These are phyloP conservation scores for Torymus texanus DNA, from an alignment of 2,888 invertebrate species.

Conservation along the genomic window DNA sequence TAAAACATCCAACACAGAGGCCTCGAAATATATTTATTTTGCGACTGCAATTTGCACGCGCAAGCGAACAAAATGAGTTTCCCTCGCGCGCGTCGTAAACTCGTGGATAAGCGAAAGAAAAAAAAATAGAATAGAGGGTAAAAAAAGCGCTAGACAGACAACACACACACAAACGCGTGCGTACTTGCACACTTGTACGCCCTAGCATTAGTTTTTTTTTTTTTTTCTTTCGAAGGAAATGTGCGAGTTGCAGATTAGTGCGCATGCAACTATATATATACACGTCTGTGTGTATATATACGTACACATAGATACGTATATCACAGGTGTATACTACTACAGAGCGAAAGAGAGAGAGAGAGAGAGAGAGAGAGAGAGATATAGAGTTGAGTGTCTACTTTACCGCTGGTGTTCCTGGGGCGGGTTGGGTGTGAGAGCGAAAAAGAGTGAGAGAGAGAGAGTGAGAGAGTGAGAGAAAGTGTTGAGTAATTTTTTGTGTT, in stretches of 20 bases:
- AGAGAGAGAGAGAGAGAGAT: conserved; percentile 7
- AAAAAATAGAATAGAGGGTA: background rate
- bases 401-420: conserved; percentile 46
- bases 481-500: conserved; percentile 52
- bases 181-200: too few species aligned
- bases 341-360: background rate
- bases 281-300: conserved; percentile 1
- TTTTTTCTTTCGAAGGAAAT: conserved; percentile 4
- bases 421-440: background rate
- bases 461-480: background rate
- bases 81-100: background rate
- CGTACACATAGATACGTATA: conserved; percentile 11
- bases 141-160: too few species aligned
- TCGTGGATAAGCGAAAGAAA: background rate
- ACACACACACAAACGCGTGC: background rate
- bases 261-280: conserved; percentile 8
- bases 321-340: background rate
- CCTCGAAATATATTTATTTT: background rate
- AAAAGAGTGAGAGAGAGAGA: background rate
- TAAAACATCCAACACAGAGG: background rate
- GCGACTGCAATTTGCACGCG: conserved; percentile 20
- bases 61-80: conserved; percentile 19
- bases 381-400: conserved; percentile 51
- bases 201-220: background rate
- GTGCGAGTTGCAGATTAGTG: conserved; percentile 42